These are phyloP conservation scores for Pseudomyrmex pallidus DNA, from an alignment of 1,140 invertebrate species.

Conservation along the genomic window DNA sequence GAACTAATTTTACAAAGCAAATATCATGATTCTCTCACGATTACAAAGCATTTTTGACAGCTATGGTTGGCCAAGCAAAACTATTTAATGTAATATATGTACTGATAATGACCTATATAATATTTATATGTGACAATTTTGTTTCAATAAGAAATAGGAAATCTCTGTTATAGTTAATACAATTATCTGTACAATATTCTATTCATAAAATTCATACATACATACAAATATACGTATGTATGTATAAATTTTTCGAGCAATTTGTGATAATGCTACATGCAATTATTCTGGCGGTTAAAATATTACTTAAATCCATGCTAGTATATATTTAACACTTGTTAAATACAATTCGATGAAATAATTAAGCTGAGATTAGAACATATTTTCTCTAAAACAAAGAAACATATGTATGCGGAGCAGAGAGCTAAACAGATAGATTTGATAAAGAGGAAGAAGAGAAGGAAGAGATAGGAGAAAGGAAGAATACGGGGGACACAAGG, in stretches of 20 bases:
- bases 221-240: too few relatives aligned
- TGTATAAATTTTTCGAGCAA: constrained; percentile 13
- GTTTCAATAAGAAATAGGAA: not conserved
- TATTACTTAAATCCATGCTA: constrained; percentile 2
- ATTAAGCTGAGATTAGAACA: constrained; percentile 24
- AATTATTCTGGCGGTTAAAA: constrained; percentile 41
- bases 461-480: too few relatives aligned
- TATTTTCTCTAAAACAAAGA: not conserved
- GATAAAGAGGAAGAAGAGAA: too few relatives aligned
- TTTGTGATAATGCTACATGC: constrained; percentile 59
- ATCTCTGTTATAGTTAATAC: not conserved
- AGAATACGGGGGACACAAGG: too few relatives aligned
- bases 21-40: not conserved
- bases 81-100: not conserved
- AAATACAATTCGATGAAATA: constrained; percentile 29
- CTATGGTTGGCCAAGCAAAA: constrained; percentile 1
- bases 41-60: not conserved
- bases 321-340: constrained; percentile 21
- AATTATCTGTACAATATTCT: constrained; percentile 14
- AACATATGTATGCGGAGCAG: not conserved
- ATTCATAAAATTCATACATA: too few relatives aligned
- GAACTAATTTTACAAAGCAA: constrained; percentile 42
- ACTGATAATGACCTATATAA: constrained; percentile 2
- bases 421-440: too few relatives aligned
- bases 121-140: not conserved